phyloP scores from a whole-genome alignment of 2,113 vertebrate species.

The Erythrolamprus reginae region DNA sequence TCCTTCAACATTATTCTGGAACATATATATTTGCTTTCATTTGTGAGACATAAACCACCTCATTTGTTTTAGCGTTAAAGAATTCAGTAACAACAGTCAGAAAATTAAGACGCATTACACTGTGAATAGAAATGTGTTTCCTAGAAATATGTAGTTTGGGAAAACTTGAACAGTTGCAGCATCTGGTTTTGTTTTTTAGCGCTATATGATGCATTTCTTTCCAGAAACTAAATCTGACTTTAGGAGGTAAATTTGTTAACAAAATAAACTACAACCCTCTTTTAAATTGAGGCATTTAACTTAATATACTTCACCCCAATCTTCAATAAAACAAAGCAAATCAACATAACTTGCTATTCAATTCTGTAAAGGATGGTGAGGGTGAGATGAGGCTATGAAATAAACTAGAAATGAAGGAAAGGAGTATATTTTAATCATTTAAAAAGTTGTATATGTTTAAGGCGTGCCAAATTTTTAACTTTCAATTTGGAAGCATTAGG shows the following conservation, averaged over 20 bases:
- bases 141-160: background rate
- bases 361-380: background rate
- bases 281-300: background rate
- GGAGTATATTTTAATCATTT: background rate
- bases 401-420: background rate
- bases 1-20: background rate
- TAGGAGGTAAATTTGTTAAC: background rate
- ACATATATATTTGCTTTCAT: background rate
- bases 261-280: background rate
- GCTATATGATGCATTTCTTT: background rate
- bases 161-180: background rate
- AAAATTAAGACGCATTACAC: background rate
- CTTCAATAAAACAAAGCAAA: background rate
- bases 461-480: too few relatives aligned
- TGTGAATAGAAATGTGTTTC: background rate
- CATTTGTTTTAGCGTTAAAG: conserved; percentile 31
- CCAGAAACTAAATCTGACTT: background rate
- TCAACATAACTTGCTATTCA: background rate
- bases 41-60: conserved; percentile 2
- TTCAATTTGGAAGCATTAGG: too few relatives aligned
- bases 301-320: background rate
- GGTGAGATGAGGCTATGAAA: background rate
- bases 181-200: background rate
- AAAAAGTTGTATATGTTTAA: background rate
- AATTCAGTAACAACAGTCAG: background rate